Evolutionary conservation across 1,140 invertebrate genomes (phyloP).

Genomic region (Paracyclopina nana): DNA sequence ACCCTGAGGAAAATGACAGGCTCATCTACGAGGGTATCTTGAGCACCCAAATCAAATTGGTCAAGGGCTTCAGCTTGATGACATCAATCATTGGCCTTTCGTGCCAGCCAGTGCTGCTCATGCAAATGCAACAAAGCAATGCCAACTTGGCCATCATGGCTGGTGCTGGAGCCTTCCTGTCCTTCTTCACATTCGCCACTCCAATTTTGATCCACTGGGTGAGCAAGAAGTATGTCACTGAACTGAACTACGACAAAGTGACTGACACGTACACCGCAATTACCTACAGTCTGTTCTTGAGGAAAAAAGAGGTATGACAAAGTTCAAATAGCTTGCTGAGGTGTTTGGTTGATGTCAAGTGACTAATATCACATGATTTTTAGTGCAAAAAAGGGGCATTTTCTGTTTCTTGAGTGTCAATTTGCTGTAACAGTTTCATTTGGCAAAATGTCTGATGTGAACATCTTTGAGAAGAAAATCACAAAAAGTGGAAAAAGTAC

Average conservation of each 20-base stretch:
- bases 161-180: slow-evolving; percentile 40
- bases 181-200: slow-evolving; percentile 57
- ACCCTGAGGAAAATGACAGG: slow-evolving; percentile 1
- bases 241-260: slow-evolving; percentile 43
- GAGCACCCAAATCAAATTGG: slow-evolving; percentile 38
- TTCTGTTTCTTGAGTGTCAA: too few species aligned
- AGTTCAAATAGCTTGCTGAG: too few species aligned
- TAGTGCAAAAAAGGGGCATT: too few species aligned
- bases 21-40: slow-evolving; percentile 42
- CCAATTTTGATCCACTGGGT: slow-evolving; percentile 59
- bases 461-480: too few species aligned
- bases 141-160: slow-evolving; percentile 33
- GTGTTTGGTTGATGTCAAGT: too few species aligned
- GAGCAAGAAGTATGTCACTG: slow-evolving; percentile 62
- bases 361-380: too few species aligned
- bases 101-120: slow-evolving; percentile 47
- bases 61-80: slow-evolving; percentile 58
- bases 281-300: slow-evolving; percentile 42
- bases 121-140: slow-evolving; percentile 27
- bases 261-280: slow-evolving; percentile 43
- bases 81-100: slow-evolving; percentile 45
- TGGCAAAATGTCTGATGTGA: too few species aligned
- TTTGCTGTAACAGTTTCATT: too few species aligned
- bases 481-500: too few species aligned
- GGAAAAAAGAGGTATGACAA: slow-evolving; percentile 41